These are phyloP conservation scores for Takifugu flavidus DNA, from an alignment of 2,113 vertebrate genomes.

Conservation along the genomic window DNA sequence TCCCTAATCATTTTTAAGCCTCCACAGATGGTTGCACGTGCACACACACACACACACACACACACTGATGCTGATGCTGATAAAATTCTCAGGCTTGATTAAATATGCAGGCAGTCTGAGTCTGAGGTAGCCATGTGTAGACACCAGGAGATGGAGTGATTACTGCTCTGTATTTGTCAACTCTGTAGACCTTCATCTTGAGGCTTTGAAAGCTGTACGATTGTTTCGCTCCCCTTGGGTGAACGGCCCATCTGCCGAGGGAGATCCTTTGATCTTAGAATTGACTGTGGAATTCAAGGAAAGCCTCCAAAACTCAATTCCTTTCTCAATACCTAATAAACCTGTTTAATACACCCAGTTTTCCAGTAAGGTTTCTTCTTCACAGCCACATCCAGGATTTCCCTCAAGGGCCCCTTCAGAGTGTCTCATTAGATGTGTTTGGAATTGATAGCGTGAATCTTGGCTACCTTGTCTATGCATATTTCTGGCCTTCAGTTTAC, in stretches of 20 bases:
- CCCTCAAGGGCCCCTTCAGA: background rate
- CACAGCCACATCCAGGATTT: slow-evolving; percentile 13
- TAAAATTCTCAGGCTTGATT: slow-evolving; percentile 23
- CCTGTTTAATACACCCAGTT: slow-evolving; percentile 3
- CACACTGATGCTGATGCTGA: slow-evolving; percentile 2
- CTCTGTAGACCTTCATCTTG: slow-evolving; percentile 11
- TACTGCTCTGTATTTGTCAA: slow-evolving; percentile 13
- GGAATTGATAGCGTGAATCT: slow-evolving; percentile 3
- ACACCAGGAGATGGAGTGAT: slow-evolving; percentile 23
- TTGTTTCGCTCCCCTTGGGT: background rate
- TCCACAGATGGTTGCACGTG: background rate
- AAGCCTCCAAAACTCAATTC: background rate
- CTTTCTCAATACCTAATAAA: background rate
- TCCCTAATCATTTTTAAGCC: no score
- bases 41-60: slow-evolving; percentile 17
- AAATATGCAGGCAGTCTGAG: no score
- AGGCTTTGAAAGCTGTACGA: slow-evolving; percentile 4
- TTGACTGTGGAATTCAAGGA: slow-evolving; percentile 4
- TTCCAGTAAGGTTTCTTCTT: slow-evolving; percentile 1
- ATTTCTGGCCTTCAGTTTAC: slow-evolving; percentile 34
- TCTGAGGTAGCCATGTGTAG: slow-evolving; percentile 15
- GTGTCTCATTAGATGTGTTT: background rate
- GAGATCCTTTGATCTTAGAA: background rate
- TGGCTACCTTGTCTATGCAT: slow-evolving; percentile 14
- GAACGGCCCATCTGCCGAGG: no score